Evolutionary conservation across 2,797 vertebrate species (phyloP), one percentile per base, ranked within the genome.

Genomic region (Pangasius larnaudii): DNA sequence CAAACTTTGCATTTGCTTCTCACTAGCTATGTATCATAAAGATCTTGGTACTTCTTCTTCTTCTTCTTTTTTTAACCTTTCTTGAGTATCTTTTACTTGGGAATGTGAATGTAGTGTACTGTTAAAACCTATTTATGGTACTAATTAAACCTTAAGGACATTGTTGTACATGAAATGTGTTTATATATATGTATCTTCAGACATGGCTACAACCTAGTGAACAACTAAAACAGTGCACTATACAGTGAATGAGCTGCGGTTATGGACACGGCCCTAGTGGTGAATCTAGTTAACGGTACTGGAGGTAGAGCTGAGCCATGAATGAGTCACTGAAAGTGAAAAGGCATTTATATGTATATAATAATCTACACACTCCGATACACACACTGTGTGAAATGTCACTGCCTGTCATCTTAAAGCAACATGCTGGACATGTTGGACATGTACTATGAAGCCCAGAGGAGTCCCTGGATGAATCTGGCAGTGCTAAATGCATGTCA

Each of bases 401-500:
- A 88, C 86, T 59, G 79, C 75, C 49, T 88, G 89, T 91, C 90
- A 90, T 89, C 87, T 88, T 85, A 67, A 90, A 86, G 86, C 36
- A 82, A 90, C 86, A 72, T 51, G 65, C 61, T 82, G 89, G 89
- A 90, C 84, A 86, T 89, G 84, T 88, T 86, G 63, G 82, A 84
- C 46, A 24, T 69, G 82, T 51, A 53, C 87, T 90, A 86, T 87
- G 86, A 89, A 88, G 85, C 91, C 86, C 85, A 36, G 88, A 90
- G 91, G 90, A 82, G 80, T 86, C 75, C 3, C 79, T 91, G 90
- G 92, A 85, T 91, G 90, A 90, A 87, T 86, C 87, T 91, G 90
- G 89, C 92, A 89, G 85, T 84, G 89, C 86, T 86, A 90, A 86
- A 90, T 86, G 93, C 89, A 91, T 90, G 91, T 90, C 88, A 92